Evolutionary conservation across 1,140 invertebrate species (phyloP), one percentile per base, ranked within the genome.

Genomic region (Heliconius hewitsoni): DNA sequence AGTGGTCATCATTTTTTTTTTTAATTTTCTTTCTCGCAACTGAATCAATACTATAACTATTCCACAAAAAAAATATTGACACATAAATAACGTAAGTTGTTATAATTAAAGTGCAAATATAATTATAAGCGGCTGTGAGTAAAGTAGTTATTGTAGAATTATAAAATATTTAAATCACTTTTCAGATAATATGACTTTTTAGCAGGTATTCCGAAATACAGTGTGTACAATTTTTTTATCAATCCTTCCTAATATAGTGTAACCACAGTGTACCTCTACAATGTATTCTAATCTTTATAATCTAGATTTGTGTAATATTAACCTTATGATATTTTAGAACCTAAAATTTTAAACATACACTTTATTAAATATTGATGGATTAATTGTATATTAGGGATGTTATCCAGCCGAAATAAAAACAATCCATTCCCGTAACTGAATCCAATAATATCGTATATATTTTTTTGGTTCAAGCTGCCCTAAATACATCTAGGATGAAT

Each of bases 111-210:
- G 23, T 76, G 74, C 74, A 76, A 76, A 76, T 70, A 46, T 76
- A 30, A 46, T 70, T 71, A 46, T 76, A 76, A 46, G 74, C 46
- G 74, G 74, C 74, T 76, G 74, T 76, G 74, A 76, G 46, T 70
- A 71, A 76, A 50, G 60, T 76, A 76, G 37, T 76, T 37, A 23
- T 23, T 23, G 23, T 23, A 23, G 23, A 23, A 23, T 23, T 71
- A 66, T 8, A 66, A 66, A 16, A 66, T 27, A 30, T 66, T 66
- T 66, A 27, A 66, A 16, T 66, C 60, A 66, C 60, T 66, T 30
- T 27, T 66, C 9, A 27, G 23, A 66, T 30, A 16, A 66, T 66
- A 30, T 11, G n/a, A 60, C 19, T 30, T 66, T 66, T 30, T 66
- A 66, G 11, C 27, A 52, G 50, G 5, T 52, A 66, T 16, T 30